Base-by-base conservation (phyloP, 2,797 vertebrate genomes). In the Vipera ursinii region DNA sequence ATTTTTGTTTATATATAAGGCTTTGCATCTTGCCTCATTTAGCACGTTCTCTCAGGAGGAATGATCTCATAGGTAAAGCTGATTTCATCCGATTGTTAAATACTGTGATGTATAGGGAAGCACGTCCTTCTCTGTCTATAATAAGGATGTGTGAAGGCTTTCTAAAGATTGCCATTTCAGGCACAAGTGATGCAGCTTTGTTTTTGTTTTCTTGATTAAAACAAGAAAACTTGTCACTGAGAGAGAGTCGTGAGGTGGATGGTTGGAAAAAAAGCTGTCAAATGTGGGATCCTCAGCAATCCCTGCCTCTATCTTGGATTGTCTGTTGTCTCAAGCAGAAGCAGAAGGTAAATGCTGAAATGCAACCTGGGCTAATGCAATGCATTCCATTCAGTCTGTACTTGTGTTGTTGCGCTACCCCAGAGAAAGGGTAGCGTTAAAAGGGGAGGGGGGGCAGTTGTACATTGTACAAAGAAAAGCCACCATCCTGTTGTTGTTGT, bases 51-150 rank as follows among this genome's bases (percentile, higher is more conserved):
- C 44, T 93, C 85, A 82, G 55, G 90, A 65, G 93, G 91, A 51
- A 59, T 57, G 12, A 69, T 93, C 7, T 95, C 60, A 95, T 32
- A 95, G 53, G 93, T 94, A 94, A 86, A 56, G 91, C 91, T 61
- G 60, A 91, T 22, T 22, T 93, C 82, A 55, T 59, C 90, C 91
- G 82, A 94, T 57, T 89, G 6, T 93, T 53, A 89, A 4, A 44
- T 32, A 78, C 0, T 5, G 92, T 61, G 78, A 22, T 93, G 5
- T 28, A 61, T n/a, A 93, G 22, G 88, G 55, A 28, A 92, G 89
- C 53, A 2, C 69, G 89, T 91, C n/a, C 53, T 15, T 88, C 8
- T 85, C 92, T 93, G 90, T 94, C 28, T 69, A 13, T 59, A 94
- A 78, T 13, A 93, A 93, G 55, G 5, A 86, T 59, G 15, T 0